Evolutionary conservation across 2,888 invertebrate species (phyloP), one percentile per base, ranked within the genome.

Genomic region (Saturnia japonica): DNA sequence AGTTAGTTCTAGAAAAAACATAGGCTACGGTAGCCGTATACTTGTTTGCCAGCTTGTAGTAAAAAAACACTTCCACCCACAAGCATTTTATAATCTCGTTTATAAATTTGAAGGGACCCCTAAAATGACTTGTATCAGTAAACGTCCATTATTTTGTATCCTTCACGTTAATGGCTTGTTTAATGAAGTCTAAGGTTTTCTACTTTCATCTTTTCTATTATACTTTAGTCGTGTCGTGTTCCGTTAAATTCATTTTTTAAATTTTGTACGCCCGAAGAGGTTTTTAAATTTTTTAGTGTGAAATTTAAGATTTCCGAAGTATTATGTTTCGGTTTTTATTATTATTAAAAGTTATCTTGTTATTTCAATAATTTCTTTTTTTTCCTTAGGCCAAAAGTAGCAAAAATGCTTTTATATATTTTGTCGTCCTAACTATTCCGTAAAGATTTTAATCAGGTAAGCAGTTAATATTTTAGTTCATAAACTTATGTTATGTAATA

Each of bases 111-210:
- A 34, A 64, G 9, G 64, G 64, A 64, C 19, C 64, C 64, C 64
- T 64, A 84, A 82, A 82, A 81, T 81, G 79, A 79, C 78, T 82
- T 80, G 77, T 78, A 80, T 77, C 76, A 78, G 75, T 87, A 83
- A 84, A 86, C 83, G 83, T 77, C 81, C 78, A 77, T 80, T 64
- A 57, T 80, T 75, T 79, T 40, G 40, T 64, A 64, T 64, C 64
- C 54, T 70, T 70, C 43, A 9, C 54, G 67, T 83, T 85, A 87
- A 88, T 86, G 84, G 83, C 75, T 82, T 82, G 82, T 82, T 82
- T 87, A 89, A 89, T 86, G 85, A 88, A 84, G 82, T 79, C 76
- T 74, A 67, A 78, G 80, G 74, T 81, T 81, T 72, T 74, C 77
- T 78, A 74, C 77, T 82, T 83, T 86, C 83, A 82, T 82, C 81